phyloP scores from a whole-genome alignment of 2,888 invertebrate species.

The Allacma fusca region DNA sequence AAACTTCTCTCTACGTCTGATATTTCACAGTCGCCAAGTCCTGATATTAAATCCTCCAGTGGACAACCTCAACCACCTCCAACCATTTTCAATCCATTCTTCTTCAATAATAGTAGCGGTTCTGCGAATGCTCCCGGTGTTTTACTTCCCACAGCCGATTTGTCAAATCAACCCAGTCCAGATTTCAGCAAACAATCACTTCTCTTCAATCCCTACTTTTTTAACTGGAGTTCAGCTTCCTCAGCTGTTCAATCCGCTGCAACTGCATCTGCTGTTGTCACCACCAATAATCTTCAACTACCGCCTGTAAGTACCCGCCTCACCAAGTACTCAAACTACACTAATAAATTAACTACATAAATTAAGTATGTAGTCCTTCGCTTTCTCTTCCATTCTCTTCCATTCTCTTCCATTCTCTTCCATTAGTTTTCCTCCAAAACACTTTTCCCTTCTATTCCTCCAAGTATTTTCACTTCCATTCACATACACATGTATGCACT shows the following conservation, averaged over 20 bases:
- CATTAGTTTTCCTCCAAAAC: too few relatives aligned
- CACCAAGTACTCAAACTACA: not conserved
- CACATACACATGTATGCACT: too few relatives aligned
- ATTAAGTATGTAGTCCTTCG: too few relatives aligned
- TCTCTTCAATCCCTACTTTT: constrained; percentile 59
- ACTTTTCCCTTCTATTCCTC: too few relatives aligned
- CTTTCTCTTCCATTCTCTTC: not conserved
- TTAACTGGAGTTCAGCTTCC: constrained; percentile 59
- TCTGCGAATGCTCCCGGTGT: constrained; percentile 25
- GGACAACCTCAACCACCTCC: constrained; percentile 29
- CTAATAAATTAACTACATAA: not conserved
- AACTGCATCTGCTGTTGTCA: constrained; percentile 33
- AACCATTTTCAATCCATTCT: constrained; percentile 58
- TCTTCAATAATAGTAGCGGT: constrained; percentile 58
- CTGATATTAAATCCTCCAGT: constrained; percentile 38
- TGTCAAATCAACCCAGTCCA: constrained; percentile 39
- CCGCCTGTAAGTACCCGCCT: constrained; percentile 31
- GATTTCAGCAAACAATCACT: constrained; percentile 44
- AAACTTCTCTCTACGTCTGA: constrained; percentile 75
- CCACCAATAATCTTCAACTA: constrained; percentile 28
- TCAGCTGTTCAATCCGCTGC: constrained; percentile 39
- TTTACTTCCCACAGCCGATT: constrained; percentile 34
- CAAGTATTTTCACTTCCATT: too few relatives aligned
- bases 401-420: not conserved
- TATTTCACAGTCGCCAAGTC: constrained; percentile 46